These are phyloP conservation scores for Lepidurus packardi DNA, from an alignment of 1,140 invertebrate species.

Conservation along the genomic window DNA sequence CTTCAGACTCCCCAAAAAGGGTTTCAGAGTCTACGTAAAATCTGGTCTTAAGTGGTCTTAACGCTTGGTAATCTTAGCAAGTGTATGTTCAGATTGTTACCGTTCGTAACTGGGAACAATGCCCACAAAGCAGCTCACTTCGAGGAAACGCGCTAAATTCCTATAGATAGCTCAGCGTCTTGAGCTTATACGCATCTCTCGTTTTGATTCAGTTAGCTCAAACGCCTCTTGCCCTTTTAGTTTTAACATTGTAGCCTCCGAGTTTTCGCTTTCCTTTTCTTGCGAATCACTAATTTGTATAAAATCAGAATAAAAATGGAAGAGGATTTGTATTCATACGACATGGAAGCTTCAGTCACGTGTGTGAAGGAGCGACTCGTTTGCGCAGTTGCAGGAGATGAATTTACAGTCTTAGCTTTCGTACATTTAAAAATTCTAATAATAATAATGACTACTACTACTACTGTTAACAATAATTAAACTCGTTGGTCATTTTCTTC, in stretches of 20 bases:
- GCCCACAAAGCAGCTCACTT: background rate
- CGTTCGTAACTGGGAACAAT: background rate
- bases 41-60: background rate
- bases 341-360: background rate
- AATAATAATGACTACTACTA: constrained; percentile 8
- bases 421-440: background rate
- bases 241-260: background rate
- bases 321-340: background rate
- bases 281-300: background rate
- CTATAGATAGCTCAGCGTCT: background rate
- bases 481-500: constrained; percentile 3
- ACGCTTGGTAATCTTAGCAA: no score
- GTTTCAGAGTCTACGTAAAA: background rate
- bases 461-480: background rate
- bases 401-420: background rate
- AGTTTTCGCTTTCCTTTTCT: background rate
- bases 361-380: constrained; percentile 4
- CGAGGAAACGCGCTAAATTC: background rate
- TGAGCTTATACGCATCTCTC: background rate
- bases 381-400: background rate
- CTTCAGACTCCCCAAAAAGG: background rate
- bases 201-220: background rate
- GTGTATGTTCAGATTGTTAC: no score
- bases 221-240: background rate
- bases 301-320: background rate